Conservation (phyloP, 2,888 invertebrate species). For the Galerucella pusilla region DNA sequence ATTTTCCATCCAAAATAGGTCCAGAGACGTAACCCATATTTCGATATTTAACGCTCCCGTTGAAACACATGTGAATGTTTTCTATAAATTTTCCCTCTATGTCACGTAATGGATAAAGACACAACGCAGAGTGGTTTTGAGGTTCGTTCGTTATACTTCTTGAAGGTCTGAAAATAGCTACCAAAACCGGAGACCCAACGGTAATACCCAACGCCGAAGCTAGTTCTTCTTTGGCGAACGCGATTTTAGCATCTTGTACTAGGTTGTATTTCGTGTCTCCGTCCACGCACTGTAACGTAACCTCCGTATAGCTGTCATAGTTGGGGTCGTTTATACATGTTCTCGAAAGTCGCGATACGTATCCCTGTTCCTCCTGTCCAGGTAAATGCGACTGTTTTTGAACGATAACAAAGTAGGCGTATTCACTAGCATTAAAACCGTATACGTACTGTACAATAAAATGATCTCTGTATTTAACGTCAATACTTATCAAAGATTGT, state of each 20-base stretch:
- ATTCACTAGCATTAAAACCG: slow-evolving; percentile 94
- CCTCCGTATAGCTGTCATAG: slow-evolving; percentile 97
- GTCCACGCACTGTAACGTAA: slow-evolving; percentile 88
- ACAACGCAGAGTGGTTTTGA: slow-evolving; percentile 86
- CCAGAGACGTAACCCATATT: slow-evolving; percentile 93
- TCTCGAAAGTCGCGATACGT: slow-evolving; percentile 88
- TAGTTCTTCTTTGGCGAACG: slow-evolving; percentile 84
- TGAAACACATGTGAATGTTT: slow-evolving; percentile 97
- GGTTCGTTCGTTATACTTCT: slow-evolving; percentile 88
- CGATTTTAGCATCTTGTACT: slow-evolving; percentile 92
- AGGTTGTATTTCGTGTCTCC: slow-evolving; percentile 84
- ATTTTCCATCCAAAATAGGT: slow-evolving; percentile 90
- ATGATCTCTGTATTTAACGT: slow-evolving; percentile 93
- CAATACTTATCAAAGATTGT: slow-evolving; percentile 87
- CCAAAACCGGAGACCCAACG: slow-evolving; percentile 82
- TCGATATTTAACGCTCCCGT: slow-evolving; percentile 91
- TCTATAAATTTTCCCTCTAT: slow-evolving; percentile 94
- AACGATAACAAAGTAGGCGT: slow-evolving; percentile 95
- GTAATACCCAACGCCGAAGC: slow-evolving; percentile 85
- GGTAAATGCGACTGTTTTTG: slow-evolving; percentile 92
- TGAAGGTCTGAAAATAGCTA: slow-evolving; percentile 91
- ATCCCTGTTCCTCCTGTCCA: slow-evolving; percentile 89
- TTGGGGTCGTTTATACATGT: slow-evolving; percentile 95
- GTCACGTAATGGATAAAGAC: slow-evolving; percentile 90
- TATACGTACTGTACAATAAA: slow-evolving; percentile 96